Evolutionary conservation across 2,888 invertebrate species (phyloP), one percentile per base, ranked within the genome.

Genomic region (Heliconius charithonia): DNA sequence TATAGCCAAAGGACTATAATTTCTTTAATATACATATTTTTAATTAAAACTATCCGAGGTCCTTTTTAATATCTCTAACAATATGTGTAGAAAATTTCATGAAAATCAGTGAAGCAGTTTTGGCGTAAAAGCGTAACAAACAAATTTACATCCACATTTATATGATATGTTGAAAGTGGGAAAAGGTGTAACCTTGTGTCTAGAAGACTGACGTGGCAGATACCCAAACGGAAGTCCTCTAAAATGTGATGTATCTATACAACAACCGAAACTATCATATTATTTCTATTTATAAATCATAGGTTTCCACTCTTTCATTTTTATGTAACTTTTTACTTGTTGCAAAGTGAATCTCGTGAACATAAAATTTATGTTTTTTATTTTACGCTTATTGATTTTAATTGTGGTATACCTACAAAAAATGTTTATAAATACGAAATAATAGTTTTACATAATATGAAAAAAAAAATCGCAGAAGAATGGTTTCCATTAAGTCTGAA

Each of bases 401-500:
- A 69, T 25, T 41, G 41, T 25, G 13, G 41, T 45, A n/a, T 41
- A 69, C 63, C 4, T 27, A 63, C 69, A 69, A 72, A 76, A 32
- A 59, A 76, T 51, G 22, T 75, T 63, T 75, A 66, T 27, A 51
- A 66, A 75, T 75, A 65, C 41, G 13, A 75, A 65, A 72, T 56
- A 70, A 59, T 29, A 69, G 59, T 32, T 74, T 70, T 63, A 67
- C 29, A 75, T 78, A 62, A 41, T 74, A 67, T 16, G 1, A 2
- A 51, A 51, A 1, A 56, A 37, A 73, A 56, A 65, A 67, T 25
- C 59, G 27, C 59, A 71, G 65, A 74, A 63, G 72, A 72, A 73
- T 77, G 77, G 73, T 59, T 73, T 67, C 73, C 73, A 73, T 77
- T 73, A 73, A 78, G 73, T 67, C 77, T 78, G 77, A 59, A 78